Conservation (phyloP, 2,113 vertebrate species). For the Brachyhypopomus gauderio region DNA sequence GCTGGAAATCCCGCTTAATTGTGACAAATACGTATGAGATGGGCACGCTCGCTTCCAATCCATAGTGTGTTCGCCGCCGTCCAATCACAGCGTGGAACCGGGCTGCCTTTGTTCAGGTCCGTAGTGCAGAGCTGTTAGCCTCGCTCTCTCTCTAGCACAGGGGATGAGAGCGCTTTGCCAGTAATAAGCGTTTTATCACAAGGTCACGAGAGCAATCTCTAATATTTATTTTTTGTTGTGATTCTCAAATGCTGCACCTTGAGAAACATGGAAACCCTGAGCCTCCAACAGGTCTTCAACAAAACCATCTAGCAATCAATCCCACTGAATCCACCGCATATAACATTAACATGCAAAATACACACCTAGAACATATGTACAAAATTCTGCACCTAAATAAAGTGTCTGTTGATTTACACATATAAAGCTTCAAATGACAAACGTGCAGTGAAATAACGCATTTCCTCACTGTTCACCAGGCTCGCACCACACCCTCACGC, state of each 20-base stretch:
- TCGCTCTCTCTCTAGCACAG: constrained; percentile 23
- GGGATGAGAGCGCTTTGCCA: constrained; percentile 24
- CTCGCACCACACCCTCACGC: background rate
- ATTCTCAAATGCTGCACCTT: background rate
- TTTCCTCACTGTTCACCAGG: background rate
- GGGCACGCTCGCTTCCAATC: constrained; percentile 40
- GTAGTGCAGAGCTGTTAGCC: constrained; percentile 29
- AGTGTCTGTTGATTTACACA: constrained; percentile 34
- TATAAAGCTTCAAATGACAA: background rate
- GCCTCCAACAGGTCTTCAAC: background rate
- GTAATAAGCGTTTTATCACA: constrained; percentile 19
- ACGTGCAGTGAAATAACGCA: background rate
- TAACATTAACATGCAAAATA: background rate
- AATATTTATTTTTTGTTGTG: background rate
- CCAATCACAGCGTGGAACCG: constrained; percentile 42
- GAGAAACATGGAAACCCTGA: background rate
- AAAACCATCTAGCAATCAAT: background rate
- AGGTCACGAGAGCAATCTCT: background rate
- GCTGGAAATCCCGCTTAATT: constrained; percentile 58
- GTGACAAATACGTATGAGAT: constrained; percentile 58
- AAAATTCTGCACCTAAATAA: background rate
- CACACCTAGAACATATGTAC: background rate
- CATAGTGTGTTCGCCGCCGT: constrained; percentile 16
- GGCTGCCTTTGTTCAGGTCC: constrained; percentile 41
- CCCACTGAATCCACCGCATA: background rate